Conservation (phyloP, 2,888 invertebrate genomes). For the Malacosoma neustria region DNA sequence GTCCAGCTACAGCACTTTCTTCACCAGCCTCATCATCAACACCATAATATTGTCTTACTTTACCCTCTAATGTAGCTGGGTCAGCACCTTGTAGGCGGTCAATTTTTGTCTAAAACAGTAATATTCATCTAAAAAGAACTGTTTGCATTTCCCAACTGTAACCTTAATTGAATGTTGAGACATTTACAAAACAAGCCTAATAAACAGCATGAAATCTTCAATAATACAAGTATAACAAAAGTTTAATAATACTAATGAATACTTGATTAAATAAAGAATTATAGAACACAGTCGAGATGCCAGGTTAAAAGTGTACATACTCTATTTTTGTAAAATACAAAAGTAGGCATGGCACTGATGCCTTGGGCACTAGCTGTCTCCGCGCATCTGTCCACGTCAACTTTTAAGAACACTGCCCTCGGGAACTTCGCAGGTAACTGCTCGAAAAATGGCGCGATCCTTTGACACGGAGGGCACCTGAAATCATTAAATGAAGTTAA, state of each 20-base stretch:
- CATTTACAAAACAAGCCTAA: too few relatives aligned
- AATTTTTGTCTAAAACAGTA: conserved; percentile 79
- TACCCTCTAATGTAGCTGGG: conserved; percentile 85
- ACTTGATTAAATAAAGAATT: too few relatives aligned
- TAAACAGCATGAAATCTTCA: too few relatives aligned
- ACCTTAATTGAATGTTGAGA: too few relatives aligned
- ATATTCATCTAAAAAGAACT: too few relatives aligned
- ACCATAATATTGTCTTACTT: conserved; percentile 90
- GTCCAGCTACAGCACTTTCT: conserved; percentile 82
- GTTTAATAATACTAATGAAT: too few relatives aligned
- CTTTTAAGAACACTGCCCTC: conserved; percentile 92
- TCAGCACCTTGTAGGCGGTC: conserved; percentile 94
- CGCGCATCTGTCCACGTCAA: conserved; percentile 95
- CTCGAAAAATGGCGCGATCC: conserved; percentile 94
- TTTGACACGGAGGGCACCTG: conserved; percentile 98
- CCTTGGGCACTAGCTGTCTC: conserved; percentile 92
- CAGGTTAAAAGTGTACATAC: too few relatives aligned
- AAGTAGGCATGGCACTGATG: conserved; percentile 98
- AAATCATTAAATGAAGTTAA: background rate
- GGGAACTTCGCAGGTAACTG: conserved; percentile 91
- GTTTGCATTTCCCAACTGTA: too few relatives aligned
- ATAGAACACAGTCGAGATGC: too few relatives aligned
- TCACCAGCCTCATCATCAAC: conserved; percentile 77
- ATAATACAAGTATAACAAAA: too few relatives aligned
- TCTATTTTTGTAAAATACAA: conserved; percentile 91